Percentiles rank a stretch among this genome's conserved stretches.
Evolutionary conservation across 2,888 invertebrate genomes (phyloP).

Genomic region (Operophtera brumata): DNA sequence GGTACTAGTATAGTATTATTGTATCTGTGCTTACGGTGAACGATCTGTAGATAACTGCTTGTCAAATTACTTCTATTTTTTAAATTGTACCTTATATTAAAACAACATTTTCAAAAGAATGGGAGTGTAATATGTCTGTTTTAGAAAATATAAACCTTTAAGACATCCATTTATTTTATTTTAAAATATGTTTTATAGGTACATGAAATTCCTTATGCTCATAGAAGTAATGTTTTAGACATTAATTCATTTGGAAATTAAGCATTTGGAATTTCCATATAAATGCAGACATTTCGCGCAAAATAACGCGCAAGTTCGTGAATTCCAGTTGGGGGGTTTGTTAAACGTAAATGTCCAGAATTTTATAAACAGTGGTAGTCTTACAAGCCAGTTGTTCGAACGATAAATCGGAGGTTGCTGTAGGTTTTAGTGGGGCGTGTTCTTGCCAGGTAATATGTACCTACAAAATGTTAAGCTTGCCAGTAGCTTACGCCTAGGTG

Average conservation of each 20-base stretch:
- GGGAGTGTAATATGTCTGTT: not conserved
- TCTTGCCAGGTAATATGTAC: no score
- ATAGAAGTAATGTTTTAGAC: constrained; percentile 10
- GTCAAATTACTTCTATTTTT: no score
- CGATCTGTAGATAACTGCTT: no score
- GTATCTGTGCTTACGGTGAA: no score
- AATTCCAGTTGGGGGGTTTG: not conserved
- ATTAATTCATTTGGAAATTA: no score
- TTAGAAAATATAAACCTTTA: not conserved
- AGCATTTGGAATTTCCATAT: constrained; percentile 13
- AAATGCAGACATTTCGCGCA: constrained; percentile 15
- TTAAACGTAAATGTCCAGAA: not conserved
- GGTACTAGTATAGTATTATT: no score
- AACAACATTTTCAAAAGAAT: not conserved
- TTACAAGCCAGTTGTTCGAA: no score
- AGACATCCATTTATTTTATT: constrained; percentile 14
- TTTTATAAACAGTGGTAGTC: no score
- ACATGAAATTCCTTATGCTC: constrained; percentile 18
- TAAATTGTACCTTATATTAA: not conserved
- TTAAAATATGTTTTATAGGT: constrained; percentile 15
- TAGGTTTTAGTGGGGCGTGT: no score
- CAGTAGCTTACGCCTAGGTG: no score
- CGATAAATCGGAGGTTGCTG: no score
- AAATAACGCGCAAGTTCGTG: not conserved
- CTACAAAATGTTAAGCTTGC: no score